Conservation (phyloP, 2,113 vertebrate genomes). For the Chaetodon trifascialis region DNA sequence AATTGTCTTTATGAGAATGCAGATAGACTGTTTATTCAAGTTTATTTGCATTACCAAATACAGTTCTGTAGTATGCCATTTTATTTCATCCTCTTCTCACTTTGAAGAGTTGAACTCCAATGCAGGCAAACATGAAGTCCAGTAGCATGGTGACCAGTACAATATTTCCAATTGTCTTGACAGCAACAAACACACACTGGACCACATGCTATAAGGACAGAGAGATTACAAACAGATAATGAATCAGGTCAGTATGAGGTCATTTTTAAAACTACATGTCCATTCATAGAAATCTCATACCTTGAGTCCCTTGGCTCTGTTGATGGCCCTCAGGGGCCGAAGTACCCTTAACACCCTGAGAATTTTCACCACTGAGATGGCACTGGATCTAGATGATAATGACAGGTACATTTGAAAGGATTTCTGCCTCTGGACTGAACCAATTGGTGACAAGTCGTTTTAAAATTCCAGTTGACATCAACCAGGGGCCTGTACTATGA, state of each 20-base stretch:
- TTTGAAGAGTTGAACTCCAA: conserved; percentile 96
- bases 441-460: too few species aligned
- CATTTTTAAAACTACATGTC: neutral
- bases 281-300: conserved; percentile 64
- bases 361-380: conserved; percentile 96
- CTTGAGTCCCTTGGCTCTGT: conserved; percentile 84
- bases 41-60: too few species aligned
- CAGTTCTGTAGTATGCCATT: neutral
- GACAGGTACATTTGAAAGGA: neutral
- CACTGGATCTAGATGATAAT: conserved; percentile 85
- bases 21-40: neutral
- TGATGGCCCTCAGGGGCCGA: conserved; percentile 92
- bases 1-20: neutral
- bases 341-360: conserved; percentile 93
- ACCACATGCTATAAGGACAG: conserved; percentile 89
- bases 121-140: conserved; percentile 97
- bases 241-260: neutral
- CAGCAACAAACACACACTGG: conserved; percentile 95
- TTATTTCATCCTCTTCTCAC: conserved; percentile 67
- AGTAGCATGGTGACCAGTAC: conserved; percentile 92
- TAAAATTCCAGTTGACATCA: too few species aligned
- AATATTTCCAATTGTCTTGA: conserved; percentile 96
- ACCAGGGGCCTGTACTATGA: too few species aligned
- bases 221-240: neutral
- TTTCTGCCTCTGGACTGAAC: too few species aligned